These are phyloP conservation scores for Strix uralensis DNA, from an alignment of 2,113 vertebrate species.

Conservation along the genomic window DNA sequence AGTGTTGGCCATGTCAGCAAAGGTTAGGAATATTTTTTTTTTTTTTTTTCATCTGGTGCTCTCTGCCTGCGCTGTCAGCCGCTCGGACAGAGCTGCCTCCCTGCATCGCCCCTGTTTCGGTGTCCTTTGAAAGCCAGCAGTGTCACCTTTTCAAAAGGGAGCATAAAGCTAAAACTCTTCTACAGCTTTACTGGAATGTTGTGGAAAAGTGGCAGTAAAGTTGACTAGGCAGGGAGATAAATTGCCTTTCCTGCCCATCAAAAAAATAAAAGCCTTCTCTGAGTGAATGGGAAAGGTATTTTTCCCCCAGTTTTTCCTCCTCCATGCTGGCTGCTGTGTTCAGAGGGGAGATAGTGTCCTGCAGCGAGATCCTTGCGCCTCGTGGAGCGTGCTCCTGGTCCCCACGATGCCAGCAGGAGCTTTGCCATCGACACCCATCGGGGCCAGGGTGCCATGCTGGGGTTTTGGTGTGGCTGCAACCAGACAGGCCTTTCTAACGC, in stretches of 20 bases:
- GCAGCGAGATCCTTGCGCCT: not conserved
- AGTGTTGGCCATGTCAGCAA: not conserved
- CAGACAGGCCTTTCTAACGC: not conserved
- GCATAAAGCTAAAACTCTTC: not conserved
- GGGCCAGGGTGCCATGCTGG: accelerated
- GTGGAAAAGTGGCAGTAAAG: not conserved
- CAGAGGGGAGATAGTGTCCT: not conserved
- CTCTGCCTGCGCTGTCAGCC: not conserved
- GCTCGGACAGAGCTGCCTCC: not conserved
- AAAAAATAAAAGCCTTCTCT: not conserved
- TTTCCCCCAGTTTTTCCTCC: not conserved
- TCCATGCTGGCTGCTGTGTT: not conserved
- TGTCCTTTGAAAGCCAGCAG: not conserved
- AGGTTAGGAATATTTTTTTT: not conserved
- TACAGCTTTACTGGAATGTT: not conserved
- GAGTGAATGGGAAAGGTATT: not conserved
- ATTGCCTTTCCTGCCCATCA: not conserved
- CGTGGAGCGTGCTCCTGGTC: not conserved
- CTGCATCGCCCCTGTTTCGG: accelerated
- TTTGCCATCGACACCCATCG: accelerated
- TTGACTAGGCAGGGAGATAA: not conserved
- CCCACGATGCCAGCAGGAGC: accelerated
- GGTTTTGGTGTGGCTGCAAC: not conserved
- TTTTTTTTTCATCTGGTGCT: not conserved
- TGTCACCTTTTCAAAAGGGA: not conserved